phyloP scores from a whole-genome alignment of 23 tunicate species.

The Pegea sp. region DNA sequence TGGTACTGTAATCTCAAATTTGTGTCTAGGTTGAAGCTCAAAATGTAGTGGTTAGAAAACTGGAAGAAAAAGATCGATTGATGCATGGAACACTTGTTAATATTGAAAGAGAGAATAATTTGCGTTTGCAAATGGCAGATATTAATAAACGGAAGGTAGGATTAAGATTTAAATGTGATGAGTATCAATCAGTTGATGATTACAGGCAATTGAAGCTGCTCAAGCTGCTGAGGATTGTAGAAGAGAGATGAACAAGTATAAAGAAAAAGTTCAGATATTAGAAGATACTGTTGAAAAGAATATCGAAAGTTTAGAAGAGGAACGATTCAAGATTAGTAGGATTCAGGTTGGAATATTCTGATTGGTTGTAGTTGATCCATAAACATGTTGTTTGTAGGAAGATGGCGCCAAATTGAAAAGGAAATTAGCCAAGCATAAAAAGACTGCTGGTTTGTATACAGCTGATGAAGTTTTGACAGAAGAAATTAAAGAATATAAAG shows the following conservation, averaged over 20 bases:
- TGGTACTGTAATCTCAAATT: neutral
- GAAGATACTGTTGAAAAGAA: slow-evolving; percentile 51
- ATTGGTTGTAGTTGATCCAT: neutral
- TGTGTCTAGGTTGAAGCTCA: slow-evolving; percentile 66
- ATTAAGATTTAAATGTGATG: too few species aligned
- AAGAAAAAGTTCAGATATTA: slow-evolving; percentile 17
- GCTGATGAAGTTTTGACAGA: slow-evolving; percentile 88
- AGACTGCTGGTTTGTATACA: slow-evolving; percentile 66
- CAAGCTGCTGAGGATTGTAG: slow-evolving; percentile 42
- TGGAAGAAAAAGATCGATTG: slow-evolving; percentile 77
- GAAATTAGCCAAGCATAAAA: slow-evolving; percentile 72
- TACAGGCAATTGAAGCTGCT: slow-evolving; percentile 60
- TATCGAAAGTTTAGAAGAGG: slow-evolving; percentile 60
- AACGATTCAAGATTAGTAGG: slow-evolving; percentile 67
- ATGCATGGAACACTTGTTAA: slow-evolving; percentile 21
- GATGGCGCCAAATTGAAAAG: slow-evolving; percentile 44
- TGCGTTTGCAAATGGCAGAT: slow-evolving; percentile 65
- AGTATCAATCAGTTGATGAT: neutral
- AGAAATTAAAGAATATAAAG: slow-evolving; percentile 87
- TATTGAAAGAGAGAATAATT: slow-evolving; percentile 45
- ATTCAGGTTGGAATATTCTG: slow-evolving; percentile 34
- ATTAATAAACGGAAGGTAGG: slow-evolving; percentile 83
- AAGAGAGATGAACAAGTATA: slow-evolving; percentile 41
- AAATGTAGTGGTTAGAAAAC: slow-evolving; percentile 52
- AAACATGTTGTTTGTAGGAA: slow-evolving; percentile 15